Evolutionary conservation across 2,113 vertebrate genomes (phyloP), one percentile per base, ranked within the genome.

Genomic region (Bambusicola thoracicus): DNA sequence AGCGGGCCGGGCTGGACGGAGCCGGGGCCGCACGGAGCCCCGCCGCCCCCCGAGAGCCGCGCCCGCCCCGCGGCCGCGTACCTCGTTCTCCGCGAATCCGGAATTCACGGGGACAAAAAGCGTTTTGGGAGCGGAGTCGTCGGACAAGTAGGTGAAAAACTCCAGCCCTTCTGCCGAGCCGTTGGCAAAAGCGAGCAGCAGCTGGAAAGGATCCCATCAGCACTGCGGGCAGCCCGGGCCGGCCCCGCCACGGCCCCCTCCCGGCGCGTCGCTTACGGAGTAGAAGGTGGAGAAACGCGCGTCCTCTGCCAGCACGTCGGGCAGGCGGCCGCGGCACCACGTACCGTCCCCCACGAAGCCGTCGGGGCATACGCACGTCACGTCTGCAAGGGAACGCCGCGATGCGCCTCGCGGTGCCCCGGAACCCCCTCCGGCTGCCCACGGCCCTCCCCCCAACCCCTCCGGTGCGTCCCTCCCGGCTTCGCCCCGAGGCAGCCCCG

Each of bases 101-200:
- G 97, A 95, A 3, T 99, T 98, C 77, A 98, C 97, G 32, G 99
- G 99, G 40, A 98, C 98, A 53, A 99, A 99, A 62, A 99, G 96
- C 0, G 98, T 99, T 93, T 98, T 98, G 41, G 97, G 98, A 53
- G 98, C 93, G 2, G 95, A 98, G 70, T 94, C 98, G n/a, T 98
- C 97, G 4, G 98, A 97, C 36, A 99, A 97, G 88, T 98, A 98
- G 24, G 97, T 94, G 48, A 99, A 81, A 14, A 99, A 98, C 29
- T 97, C 94, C 24, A 94, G 74, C 16, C 99, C 99, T 29, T 97
- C 97, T 7, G 95, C 83, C 15, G 98, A 98, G 5, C 96, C 85
- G 30, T 98, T 97, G 49, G 98, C 98, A 34, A 99, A 99, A 91
- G 96, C 96, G 36, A 99, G 87, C 92, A 99, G 85, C 93, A 98